phyloP scores from a whole-genome alignment of 2,888 invertebrate genomes.

The Listrodromus nycthemerus region DNA sequence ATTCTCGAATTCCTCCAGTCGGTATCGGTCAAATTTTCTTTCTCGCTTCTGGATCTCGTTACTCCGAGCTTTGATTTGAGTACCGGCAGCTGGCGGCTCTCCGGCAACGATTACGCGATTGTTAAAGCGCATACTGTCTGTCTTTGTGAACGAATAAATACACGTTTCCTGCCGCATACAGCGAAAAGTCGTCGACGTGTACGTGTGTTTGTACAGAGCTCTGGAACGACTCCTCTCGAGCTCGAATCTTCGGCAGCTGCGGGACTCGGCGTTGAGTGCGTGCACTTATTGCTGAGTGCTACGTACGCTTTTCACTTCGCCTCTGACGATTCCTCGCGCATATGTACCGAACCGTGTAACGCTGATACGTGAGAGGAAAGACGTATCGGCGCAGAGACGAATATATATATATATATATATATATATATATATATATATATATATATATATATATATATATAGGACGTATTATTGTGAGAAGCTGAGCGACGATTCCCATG shows the following conservation, averaged over 20 bases:
- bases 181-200: neutral
- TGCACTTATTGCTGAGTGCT: constrained; percentile 66
- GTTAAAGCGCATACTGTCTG: neutral
- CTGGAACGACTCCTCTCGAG: constrained; percentile 32
- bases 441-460: too few relatives aligned
- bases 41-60: constrained; percentile 39
- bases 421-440: too few relatives aligned
- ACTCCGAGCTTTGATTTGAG: constrained; percentile 41
- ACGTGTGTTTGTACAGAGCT: constrained; percentile 11
- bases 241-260: constrained; percentile 61
- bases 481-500: constrained; percentile 14
- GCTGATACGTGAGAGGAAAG: constrained; percentile 57
- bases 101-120: constrained; percentile 39
- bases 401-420: too few relatives aligned
- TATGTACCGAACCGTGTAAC: neutral
- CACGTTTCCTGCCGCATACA: neutral
- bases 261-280: constrained; percentile 57
- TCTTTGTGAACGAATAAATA: constrained; percentile 24
- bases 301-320: constrained; percentile 62
- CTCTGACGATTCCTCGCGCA: constrained; percentile 45
- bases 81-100: constrained; percentile 46
- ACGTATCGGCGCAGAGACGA: constrained; percentile 35
- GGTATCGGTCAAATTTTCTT: neutral
- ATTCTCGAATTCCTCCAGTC: neutral
- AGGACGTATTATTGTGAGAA: constrained; percentile 23